phyloP scores from a whole-genome alignment of 92 coral and sea anemone species.

The Porites divaricata region DNA sequence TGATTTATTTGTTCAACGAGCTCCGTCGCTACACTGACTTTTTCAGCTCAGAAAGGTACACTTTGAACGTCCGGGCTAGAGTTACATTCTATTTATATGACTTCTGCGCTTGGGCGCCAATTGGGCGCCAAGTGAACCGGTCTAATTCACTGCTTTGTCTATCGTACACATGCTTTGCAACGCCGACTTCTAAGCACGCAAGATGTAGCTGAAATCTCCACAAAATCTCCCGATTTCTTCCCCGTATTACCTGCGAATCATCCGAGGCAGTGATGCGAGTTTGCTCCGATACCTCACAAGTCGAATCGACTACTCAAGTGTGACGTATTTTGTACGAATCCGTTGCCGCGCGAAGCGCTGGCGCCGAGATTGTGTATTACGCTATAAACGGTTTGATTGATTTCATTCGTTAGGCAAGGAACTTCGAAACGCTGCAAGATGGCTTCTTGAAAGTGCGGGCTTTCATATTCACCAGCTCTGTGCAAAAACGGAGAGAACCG shows the following conservation, averaged over 20 bases:
- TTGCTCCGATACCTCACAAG: constrained; percentile 46
- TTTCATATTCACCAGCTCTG: neutral
- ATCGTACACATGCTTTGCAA: constrained; percentile 90
- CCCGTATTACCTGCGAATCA: constrained; percentile 47
- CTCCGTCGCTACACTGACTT: constrained; percentile 64
- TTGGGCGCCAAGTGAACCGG: constrained; percentile 90
- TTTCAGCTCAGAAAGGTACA: constrained; percentile 75
- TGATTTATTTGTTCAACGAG: constrained; percentile 48
- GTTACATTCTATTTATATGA: constrained; percentile 97
- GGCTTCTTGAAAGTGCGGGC: constrained; percentile 18
- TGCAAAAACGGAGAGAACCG: neutral
- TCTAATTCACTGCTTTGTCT: constrained; percentile 96
- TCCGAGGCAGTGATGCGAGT: constrained; percentile 29
- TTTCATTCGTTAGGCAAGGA: constrained; percentile 62
- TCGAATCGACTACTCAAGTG: constrained; percentile 19
- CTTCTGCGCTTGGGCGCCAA: constrained; percentile 92
- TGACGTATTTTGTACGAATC: constrained; percentile 39
- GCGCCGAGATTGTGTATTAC: constrained; percentile 87
- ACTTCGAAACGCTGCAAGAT: constrained; percentile 9
- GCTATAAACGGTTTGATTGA: constrained; percentile 81
- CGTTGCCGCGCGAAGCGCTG: constrained; percentile 60
- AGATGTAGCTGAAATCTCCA: constrained; percentile 84
- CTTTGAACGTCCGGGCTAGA: constrained; percentile 82
- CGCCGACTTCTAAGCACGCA: constrained; percentile 96
- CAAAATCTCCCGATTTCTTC: constrained; percentile 31